These are phyloP conservation scores for Conger conger DNA, from an alignment of 2,113 vertebrate species.

Conservation along the genomic window DNA sequence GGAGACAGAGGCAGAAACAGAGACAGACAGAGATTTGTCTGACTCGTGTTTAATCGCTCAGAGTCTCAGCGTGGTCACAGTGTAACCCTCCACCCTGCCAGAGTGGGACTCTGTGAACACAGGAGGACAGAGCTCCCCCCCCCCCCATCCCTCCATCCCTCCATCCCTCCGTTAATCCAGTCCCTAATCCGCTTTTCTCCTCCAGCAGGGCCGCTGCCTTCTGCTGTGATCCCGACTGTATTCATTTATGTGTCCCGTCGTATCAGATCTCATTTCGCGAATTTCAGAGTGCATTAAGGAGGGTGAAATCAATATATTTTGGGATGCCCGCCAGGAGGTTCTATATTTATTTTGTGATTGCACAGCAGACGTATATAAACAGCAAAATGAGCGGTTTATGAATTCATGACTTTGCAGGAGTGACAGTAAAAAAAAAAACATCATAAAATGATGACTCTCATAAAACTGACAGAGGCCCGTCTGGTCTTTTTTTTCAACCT, in stretches of 20 bases:
- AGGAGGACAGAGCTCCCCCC: not conserved
- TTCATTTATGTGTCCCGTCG: constrained; percentile 24
- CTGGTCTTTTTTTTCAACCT: not conserved
- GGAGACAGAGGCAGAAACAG: not conserved
- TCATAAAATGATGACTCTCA: constrained; percentile 45
- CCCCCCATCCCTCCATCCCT: not conserved
- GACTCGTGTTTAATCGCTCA: not conserved
- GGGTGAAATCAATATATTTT: constrained; percentile 50
- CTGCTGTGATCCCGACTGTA: not conserved
- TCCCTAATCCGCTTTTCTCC: not conserved
- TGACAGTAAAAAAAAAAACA: constrained; percentile 46
- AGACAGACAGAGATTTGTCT: not conserved
- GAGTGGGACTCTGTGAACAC: too few species aligned
- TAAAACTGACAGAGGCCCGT: constrained; percentile 55
- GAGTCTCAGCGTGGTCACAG: not conserved
- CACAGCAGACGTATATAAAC: constrained; percentile 26
- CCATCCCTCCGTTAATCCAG: constrained; percentile 34
- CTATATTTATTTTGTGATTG: constrained; percentile 31
- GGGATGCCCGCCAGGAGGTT: constrained; percentile 40
- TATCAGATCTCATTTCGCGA: constrained; percentile 36
- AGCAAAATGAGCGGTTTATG: constrained; percentile 29
- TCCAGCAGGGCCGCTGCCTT: not conserved
- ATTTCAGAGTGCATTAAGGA: constrained; percentile 37
- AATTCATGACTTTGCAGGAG: constrained; percentile 45
- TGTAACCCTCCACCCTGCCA: not conserved